These are phyloP conservation scores for Brotula barbata DNA, from an alignment of 2,797 vertebrate genomes.

Conservation along the genomic window DNA sequence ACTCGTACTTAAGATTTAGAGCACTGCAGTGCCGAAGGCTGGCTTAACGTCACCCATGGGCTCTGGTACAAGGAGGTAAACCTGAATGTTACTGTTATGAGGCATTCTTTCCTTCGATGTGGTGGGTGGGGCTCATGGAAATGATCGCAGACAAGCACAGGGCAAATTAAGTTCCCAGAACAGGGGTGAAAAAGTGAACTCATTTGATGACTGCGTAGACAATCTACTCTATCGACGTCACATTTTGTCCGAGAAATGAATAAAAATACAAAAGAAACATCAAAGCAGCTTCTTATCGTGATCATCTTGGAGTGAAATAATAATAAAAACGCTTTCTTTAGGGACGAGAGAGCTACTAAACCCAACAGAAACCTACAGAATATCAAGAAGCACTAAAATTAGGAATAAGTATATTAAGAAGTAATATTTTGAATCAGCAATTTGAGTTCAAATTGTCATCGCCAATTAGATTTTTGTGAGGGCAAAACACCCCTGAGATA, in stretches of 20 bases:
- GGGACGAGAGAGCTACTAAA: constrained; percentile 33
- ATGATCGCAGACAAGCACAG: constrained; percentile 8
- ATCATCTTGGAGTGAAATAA: constrained; percentile 46
- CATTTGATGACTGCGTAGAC: not conserved
- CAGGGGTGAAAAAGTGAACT: not conserved
- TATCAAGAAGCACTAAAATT: too few species aligned
- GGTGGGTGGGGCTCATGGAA: not conserved
- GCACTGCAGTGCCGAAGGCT: constrained; percentile 51
- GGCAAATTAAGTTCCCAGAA: constrained; percentile 6
- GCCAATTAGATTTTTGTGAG: constrained; percentile 27
- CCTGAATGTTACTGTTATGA: constrained; percentile 23
- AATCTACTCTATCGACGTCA: not conserved
- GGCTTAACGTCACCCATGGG: constrained; percentile 48
- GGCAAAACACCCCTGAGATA: constrained; percentile 20
- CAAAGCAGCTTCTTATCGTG: constrained; percentile 13
- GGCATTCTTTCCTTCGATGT: constrained; percentile 14
- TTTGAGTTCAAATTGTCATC: constrained; percentile 29
- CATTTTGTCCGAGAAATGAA: not conserved
- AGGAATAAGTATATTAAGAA: too few species aligned
- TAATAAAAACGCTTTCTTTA: too few species aligned
- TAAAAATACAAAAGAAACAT: too few species aligned
- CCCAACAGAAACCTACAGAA: too few species aligned
- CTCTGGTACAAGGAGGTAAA: constrained; percentile 40
- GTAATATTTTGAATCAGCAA: too few species aligned
- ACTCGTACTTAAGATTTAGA: constrained; percentile 61